Percentiles rank a stretch among this genome's conserved stretches.
Conservation (phyloP, 1,140 invertebrate species). For the Aricia agestis region DNA sequence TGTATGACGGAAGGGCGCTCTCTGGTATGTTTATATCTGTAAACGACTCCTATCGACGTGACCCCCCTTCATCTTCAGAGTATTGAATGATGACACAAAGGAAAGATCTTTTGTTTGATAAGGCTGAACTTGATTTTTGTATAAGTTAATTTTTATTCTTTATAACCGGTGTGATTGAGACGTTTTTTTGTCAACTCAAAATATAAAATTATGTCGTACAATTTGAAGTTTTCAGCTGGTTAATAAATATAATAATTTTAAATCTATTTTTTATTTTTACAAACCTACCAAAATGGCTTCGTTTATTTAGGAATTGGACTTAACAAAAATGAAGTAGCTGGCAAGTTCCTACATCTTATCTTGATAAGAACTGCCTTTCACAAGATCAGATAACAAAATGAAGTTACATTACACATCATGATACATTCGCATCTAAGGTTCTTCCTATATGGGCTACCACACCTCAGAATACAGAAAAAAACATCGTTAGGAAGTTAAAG, state of each 20-base stretch:
- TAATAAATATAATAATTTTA: conserved; percentile 69
- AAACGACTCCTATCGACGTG: conserved; percentile 55
- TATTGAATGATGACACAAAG: conserved; percentile 60
- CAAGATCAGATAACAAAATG: no score
- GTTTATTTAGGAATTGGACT: no score
- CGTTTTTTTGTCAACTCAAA: conserved; percentile 54
- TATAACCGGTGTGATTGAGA: conserved; percentile 60
- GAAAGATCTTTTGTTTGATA: conserved; percentile 72
- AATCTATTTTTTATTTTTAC: conserved; percentile 21
- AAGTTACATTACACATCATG: not conserved
- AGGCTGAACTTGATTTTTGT: conserved; percentile 71
- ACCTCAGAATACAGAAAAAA: no score
- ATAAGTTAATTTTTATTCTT: conserved; percentile 66
- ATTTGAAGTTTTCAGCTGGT: conserved; percentile 67
- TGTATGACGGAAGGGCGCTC: conserved; percentile 61
- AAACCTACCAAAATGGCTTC: not conserved
- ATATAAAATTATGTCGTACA: conserved; percentile 56
- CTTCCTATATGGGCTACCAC: no score
- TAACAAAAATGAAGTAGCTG: no score
- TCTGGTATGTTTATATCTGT: conserved; percentile 60
- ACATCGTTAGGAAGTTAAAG: no score
- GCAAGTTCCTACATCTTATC: no score
- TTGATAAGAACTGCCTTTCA: no score
- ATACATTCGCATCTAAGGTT: not conserved
- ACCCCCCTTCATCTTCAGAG: conserved; percentile 50